Evolutionary conservation across 2,113 vertebrate species (phyloP), one percentile per base, ranked within the genome.

Genomic region (Saccopteryx bilineata): DNA sequence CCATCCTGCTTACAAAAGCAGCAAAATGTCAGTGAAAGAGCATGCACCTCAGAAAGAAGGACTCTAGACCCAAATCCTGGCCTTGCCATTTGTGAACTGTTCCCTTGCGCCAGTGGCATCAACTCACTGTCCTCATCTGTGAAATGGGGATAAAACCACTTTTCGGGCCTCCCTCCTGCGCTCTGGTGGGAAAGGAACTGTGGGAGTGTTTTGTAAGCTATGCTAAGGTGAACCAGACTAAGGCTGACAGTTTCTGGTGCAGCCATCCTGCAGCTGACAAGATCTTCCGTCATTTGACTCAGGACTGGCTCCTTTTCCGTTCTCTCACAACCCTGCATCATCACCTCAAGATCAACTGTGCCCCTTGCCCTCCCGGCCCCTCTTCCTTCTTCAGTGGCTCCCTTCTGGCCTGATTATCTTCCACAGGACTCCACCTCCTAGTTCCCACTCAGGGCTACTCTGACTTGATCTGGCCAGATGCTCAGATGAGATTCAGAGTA

Each of bases 1-100:
- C 71, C 69, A 21, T 39, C 48, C 58, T 92, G 31, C 61, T 18
- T 71, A 76, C 14, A 61, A n/a, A 95, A 33, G 11, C 52, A 46
- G 31, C 60, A 71, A 82, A 76, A 95, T 50, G 60, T 61, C 76
- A 81, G 60, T 24, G 11, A 75, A n/a, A 60, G 15, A 39, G 21
- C 15, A 39, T n/a, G 13, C 26, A 56, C 56, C 88, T 93, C 19
- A 26, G 46, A 94, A 96, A 84, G 50, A 95, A 89, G 93, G 19
- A 82, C n/a, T 13, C 66, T 33, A 52, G 72, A 61, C 56, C 80
- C 61, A 58, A 50, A 83, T 63, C 50, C 26, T 7, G 11, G 19
- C 52, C 54, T 9, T 31, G n/a, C 52, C 74, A 46, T 61, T 74
- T 76, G 31, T 4, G 2, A 78, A 39, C 4, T 54, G 19, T 68